Percentiles rank a stretch among this genome's conserved stretches.
Evolutionary conservation across 2,888 invertebrate genomes (phyloP).

Genomic region (Athalia rosae): DNA sequence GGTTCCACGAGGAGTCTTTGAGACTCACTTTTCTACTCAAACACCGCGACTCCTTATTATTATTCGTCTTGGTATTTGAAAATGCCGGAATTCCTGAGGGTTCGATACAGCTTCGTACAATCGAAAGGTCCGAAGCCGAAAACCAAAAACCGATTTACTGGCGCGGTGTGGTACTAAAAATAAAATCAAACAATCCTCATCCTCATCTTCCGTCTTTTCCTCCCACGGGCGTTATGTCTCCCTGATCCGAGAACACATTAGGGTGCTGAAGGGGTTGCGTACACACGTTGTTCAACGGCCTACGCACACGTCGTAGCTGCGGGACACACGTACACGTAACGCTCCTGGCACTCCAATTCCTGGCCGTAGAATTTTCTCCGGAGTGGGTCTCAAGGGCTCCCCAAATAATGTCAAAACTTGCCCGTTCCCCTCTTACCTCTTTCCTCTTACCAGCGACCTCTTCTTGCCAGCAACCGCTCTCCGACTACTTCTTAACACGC

Average conservation of each 20-base stretch:
- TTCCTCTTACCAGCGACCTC: background rate
- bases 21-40: slow-evolving; percentile 7
- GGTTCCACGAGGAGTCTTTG: background rate
- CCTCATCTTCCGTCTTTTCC: background rate
- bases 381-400: slow-evolving; percentile 58
- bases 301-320: slow-evolving; percentile 17
- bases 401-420: slow-evolving; percentile 61
- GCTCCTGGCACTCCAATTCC: slow-evolving; percentile 53
- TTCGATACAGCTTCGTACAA: background rate
- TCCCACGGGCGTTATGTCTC: background rate
- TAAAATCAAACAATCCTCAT: slow-evolving; percentile 41
- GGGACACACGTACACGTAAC: slow-evolving; percentile 11
- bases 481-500: slow-evolving; percentile 37
- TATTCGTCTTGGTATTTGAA: slow-evolving; percentile 5
- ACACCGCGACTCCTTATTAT: background rate
- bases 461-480: slow-evolving; percentile 12
- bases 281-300: slow-evolving; percentile 27
- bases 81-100: background rate
- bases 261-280: slow-evolving; percentile 46
- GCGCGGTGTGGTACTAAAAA: slow-evolving; percentile 32
- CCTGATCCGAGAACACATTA: slow-evolving; percentile 54
- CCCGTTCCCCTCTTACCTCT: background rate
- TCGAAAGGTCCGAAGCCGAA: slow-evolving; percentile 9
- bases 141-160: slow-evolving; percentile 37
- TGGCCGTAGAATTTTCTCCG: slow-evolving; percentile 59